A percentile compares a stretch with the other conserved stretches of the same genome.
Conservation (phyloP, 1,140 invertebrate species). For the Leptinotarsa defecta region DNA sequence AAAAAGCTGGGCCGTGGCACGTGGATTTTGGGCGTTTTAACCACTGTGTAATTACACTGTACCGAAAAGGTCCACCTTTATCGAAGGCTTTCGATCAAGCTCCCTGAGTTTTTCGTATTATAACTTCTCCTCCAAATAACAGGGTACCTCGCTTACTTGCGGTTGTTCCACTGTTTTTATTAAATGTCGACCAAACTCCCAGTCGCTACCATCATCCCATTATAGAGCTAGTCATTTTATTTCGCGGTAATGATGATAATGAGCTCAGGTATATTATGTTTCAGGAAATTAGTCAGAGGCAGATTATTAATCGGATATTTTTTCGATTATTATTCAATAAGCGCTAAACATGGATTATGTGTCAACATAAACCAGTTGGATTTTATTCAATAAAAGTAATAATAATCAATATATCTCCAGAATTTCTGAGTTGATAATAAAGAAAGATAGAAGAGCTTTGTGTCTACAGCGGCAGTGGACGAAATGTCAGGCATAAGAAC, state of each 20-base stretch:
- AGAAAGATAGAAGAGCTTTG: too few relatives aligned
- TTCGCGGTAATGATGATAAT: background rate
- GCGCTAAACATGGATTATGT: too few relatives aligned
- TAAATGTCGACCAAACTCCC: constrained; percentile 18
- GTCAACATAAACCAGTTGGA: too few relatives aligned
- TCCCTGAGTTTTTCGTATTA: constrained; percentile 43
- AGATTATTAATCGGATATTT: too few relatives aligned
- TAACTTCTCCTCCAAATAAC: constrained; percentile 38
- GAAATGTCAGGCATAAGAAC: too few relatives aligned
- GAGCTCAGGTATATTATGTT: background rate
- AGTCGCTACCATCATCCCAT: background rate
- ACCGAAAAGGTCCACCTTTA: constrained; percentile 43
- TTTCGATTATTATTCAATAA: too few relatives aligned
- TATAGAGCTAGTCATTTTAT: background rate
- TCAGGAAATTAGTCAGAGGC: too few relatives aligned
- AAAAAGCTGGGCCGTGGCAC: constrained; percentile 49
- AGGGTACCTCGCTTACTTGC: constrained; percentile 33
- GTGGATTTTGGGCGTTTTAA: constrained; percentile 47
- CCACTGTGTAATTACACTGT: constrained; percentile 53
- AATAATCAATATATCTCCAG: too few relatives aligned
- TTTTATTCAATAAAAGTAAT: too few relatives aligned
- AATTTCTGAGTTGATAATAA: too few relatives aligned
- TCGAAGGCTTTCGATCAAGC: constrained; percentile 46
- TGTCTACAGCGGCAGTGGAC: too few relatives aligned
- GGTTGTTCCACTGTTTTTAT: constrained; percentile 4